Percentiles rank a stretch among this genome's conserved stretches.
These are phyloP conservation scores for Chlorocebus sabaeus DNA, from an alignment of 2,113 vertebrate species.

Conservation along the genomic window DNA sequence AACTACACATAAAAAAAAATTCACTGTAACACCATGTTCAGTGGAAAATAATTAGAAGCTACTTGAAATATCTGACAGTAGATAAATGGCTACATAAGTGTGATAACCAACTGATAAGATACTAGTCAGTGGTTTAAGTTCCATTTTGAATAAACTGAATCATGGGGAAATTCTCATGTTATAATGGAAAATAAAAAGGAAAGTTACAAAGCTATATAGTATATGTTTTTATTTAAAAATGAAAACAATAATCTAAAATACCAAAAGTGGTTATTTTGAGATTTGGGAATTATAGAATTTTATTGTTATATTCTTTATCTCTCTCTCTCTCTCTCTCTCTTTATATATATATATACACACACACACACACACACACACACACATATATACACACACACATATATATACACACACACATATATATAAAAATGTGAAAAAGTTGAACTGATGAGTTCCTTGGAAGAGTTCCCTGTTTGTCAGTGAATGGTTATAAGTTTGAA, in stretches of 20 bases:
- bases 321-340: background rate
- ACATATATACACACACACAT: rapidly evolving
- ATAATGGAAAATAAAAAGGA: background rate
- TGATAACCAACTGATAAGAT: background rate
- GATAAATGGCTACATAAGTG: background rate
- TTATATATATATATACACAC: too few relatives aligned
- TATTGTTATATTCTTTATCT: background rate
- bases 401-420: rapidly evolving
- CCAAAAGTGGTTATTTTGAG: background rate
- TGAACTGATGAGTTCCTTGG: background rate
- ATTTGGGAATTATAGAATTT: background rate
- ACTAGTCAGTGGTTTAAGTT: background rate
- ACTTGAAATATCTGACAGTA: background rate
- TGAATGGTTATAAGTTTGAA: slow-evolving; percentile 4
- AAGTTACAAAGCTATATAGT: background rate
- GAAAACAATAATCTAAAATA: background rate
- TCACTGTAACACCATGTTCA: background rate
- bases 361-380: rapidly evolving
- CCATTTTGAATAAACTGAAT: slow-evolving; percentile 16
- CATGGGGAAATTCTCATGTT: background rate
- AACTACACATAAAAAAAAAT: background rate
- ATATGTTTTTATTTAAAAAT: background rate
- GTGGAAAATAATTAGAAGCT: background rate
- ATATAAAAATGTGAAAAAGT: too few relatives aligned
- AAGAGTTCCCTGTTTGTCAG: background rate